Conservation (phyloP, 2,797 vertebrate species). For the Triplophysa yarkandensis region DNA sequence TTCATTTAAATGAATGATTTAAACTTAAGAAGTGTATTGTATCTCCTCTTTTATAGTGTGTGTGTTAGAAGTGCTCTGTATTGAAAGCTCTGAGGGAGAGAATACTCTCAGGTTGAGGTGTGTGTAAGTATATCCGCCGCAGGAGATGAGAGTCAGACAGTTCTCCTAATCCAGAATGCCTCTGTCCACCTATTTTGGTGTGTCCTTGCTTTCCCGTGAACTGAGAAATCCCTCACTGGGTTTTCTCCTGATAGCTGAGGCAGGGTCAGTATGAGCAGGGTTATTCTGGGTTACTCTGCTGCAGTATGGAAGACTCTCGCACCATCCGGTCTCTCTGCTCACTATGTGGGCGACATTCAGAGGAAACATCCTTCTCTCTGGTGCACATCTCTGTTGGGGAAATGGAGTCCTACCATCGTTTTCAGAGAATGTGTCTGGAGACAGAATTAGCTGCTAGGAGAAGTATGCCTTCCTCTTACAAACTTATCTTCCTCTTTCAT, state of each 20-base stretch:
- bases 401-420: conserved; percentile 85
- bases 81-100: conserved; percentile 8
- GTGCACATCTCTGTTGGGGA: conserved; percentile 84
- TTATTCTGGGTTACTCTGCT: conserved; percentile 36
- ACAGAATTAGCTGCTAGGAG: conserved; percentile 65
- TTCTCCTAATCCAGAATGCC: conserved; percentile 33
- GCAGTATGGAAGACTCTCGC: conserved; percentile 48
- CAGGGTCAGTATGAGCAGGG: conserved; percentile 45
- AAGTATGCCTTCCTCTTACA: conserved; percentile 71
- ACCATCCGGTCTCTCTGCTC: conserved; percentile 69
- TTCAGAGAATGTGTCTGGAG: conserved; percentile 79
- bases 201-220: conserved; percentile 20
- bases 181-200: conserved; percentile 35
- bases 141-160: neutral
- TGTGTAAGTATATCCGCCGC: conserved; percentile 11
- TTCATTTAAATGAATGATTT: too few relatives aligned
- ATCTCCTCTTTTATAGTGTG: neutral
- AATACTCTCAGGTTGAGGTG: neutral
- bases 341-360: conserved; percentile 69
- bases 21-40: too few relatives aligned
- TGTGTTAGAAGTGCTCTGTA: neutral
- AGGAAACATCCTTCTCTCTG: conserved; percentile 70
- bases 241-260: conserved; percentile 35
- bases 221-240: conserved; percentile 30
- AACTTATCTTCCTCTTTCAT: conserved; percentile 16